These are phyloP conservation scores for Euleptes europaea DNA, from an alignment of 2,113 vertebrate species.

Conservation along the genomic window DNA sequence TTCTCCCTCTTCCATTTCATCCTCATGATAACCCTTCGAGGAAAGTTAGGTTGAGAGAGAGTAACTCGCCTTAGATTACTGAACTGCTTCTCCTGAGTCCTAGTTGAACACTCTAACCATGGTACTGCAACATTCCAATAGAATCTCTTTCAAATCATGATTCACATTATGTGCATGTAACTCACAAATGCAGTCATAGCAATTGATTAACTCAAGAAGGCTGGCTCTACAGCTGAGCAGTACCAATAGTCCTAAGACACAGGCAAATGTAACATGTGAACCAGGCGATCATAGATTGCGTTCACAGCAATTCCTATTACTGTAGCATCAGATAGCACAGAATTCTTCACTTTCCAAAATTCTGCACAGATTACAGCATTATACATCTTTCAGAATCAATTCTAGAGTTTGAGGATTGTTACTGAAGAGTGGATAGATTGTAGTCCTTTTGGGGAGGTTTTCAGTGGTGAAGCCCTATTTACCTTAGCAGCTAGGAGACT, in stretches of 20 bases:
- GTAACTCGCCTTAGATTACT: too few relatives aligned
- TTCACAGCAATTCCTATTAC: background rate
- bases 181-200: background rate
- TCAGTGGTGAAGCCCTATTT: background rate
- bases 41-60: too few relatives aligned
- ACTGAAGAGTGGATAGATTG: background rate
- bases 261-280: background rate
- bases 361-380: background rate
- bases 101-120: too few relatives aligned
- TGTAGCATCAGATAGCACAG: background rate
- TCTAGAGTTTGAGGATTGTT: background rate
- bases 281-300: background rate
- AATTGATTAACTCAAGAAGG: background rate
- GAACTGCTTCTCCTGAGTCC: too few relatives aligned
- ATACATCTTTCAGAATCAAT: background rate
- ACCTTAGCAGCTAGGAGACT: background rate
- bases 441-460: background rate
- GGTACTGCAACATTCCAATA: background rate
- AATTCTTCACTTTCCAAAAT: background rate
- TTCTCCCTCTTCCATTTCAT: too few relatives aligned
- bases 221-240: background rate
- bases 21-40: too few relatives aligned
- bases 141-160: background rate
- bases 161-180: background rate
- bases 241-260: background rate